Evolutionary conservation across 1,140 invertebrate species (phyloP), one percentile per base, ranked within the genome.

Genomic region (Lanistes nyassanus): DNA sequence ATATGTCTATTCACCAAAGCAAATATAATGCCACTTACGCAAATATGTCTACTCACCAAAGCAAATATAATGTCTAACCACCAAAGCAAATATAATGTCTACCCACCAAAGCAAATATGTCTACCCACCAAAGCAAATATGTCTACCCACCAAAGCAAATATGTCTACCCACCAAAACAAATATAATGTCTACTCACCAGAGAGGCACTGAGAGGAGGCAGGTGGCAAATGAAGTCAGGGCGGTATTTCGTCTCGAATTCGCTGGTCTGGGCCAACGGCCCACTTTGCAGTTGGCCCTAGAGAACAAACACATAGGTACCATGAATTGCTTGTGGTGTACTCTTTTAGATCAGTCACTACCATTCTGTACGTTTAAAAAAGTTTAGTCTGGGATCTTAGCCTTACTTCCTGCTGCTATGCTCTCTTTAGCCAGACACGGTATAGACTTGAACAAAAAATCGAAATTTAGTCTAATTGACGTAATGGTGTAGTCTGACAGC

Each of bases 151-250:
- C 1, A 1, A 23, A 36, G 55, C 37, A 19, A 16, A 42, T 19
- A 26, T n/a, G 34, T 13, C 42, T 11, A 75, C 21, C 21, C 9
- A 53, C 29, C 13, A 4, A 23, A 16, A 19, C 34, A 47, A 26
- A 65, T 11, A 23, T 51, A 11, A 23, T 53, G 16, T 29, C 16
- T 36, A 76, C 80, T 80, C 76, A 85, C 84, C 81, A 80, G 72
- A 34, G 70, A 74, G 42, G 85, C 85, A 72, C 85, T 86, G 16
- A 86, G 77, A 5, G 85, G 85, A 39, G 85, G 85, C 26, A 86
- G 80, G 76, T 86, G 85, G n/a, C 75, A 71, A 29, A 86, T 82
- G 42, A 81, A 64, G 39, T 62, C 53, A 7, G 81, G 83, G 31
- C 85, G 74, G 64, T 84, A 71, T 66, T 81, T 76, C 3, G 77